Percentiles rank a stretch among this genome's conserved stretches.
phyloP scores from a whole-genome alignment of 2,888 invertebrate genomes.

The Troides helena region DNA sequence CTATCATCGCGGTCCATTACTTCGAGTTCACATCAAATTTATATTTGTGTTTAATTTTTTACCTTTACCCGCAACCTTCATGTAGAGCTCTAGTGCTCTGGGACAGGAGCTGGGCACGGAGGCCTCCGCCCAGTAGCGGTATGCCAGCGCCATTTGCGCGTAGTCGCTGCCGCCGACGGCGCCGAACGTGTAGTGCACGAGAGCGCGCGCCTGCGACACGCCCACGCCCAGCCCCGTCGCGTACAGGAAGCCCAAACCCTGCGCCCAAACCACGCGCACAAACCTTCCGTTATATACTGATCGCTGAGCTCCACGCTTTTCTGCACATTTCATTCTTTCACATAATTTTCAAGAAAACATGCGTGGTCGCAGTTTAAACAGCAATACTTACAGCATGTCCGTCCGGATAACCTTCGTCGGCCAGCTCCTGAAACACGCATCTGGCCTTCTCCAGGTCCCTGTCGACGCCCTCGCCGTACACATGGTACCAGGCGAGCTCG shows the following conservation, averaged over 20 bases:
- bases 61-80: conserved; percentile 94
- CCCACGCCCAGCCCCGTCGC: conserved; percentile 93
- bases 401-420: conserved; percentile 88
- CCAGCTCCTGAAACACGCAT: conserved; percentile 87
- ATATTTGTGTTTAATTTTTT: not conserved
- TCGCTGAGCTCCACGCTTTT: no score
- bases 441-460: conserved; percentile 89
- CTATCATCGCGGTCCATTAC: no score
- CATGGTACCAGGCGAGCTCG: conserved; percentile 91
- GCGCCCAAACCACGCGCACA: conserved; percentile 19
- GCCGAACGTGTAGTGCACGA: conserved; percentile 95
- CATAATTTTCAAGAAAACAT: no score
- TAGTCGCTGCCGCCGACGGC: conserved; percentile 94
- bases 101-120: conserved; percentile 95
- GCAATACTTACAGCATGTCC: conserved; percentile 89
- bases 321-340: no score
- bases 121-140: conserved; percentile 95
- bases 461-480: conserved; percentile 90
- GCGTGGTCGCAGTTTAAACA: no score
- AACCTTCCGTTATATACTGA: no score
- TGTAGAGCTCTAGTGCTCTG: conserved; percentile 93
- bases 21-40: no score
- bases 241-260: conserved; percentile 93
- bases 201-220: conserved; percentile 91
- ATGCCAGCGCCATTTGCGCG: conserved; percentile 98